A percentile compares a stretch with the other conserved stretches of the same genome.
Conservation (phyloP, 1,140 invertebrate species). For the Adelges cooleyi region DNA sequence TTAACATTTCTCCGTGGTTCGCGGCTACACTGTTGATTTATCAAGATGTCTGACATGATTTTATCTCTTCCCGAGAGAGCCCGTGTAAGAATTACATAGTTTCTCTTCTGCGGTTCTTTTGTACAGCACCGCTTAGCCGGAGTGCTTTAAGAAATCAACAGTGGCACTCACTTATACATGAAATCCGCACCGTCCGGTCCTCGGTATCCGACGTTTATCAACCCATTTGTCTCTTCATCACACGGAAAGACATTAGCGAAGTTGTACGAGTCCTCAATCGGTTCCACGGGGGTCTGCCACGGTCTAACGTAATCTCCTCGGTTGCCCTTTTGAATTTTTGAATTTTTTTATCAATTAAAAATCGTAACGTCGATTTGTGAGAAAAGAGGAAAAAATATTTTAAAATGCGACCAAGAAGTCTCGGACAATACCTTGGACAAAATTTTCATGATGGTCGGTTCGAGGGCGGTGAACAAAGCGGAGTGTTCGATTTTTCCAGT, state of each 20-base stretch:
- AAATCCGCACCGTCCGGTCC: conserved; percentile 57
- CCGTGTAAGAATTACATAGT: too few species aligned
- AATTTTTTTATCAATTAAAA: neutral
- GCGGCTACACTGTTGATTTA: neutral
- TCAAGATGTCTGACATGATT: conserved; percentile 7
- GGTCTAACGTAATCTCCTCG: conserved; percentile 53
- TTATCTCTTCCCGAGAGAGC: too few species aligned
- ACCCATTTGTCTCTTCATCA: conserved; percentile 74
- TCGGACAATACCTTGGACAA: conserved; percentile 35
- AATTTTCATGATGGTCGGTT: conserved; percentile 67
- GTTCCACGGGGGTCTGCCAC: conserved; percentile 60
- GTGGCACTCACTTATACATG: conserved; percentile 44
- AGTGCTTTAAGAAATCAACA: too few species aligned
- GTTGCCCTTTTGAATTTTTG: conserved; percentile 40
- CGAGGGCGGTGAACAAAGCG: conserved; percentile 61
- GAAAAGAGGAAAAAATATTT: too few species aligned
- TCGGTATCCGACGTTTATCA: conserved; percentile 68
- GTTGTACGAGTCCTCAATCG: conserved; percentile 44
- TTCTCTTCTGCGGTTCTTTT: conserved; percentile 28
- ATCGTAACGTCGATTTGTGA: neutral
- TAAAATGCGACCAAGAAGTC: neutral
- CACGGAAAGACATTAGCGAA: conserved; percentile 56
- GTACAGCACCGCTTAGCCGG: too few species aligned
- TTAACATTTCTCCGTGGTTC: neutral
- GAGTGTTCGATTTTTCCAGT: conserved; percentile 65